These are phyloP conservation scores for Ennomos fuscantarius DNA, from an alignment of 2,888 invertebrate genomes.

Conservation along the genomic window DNA sequence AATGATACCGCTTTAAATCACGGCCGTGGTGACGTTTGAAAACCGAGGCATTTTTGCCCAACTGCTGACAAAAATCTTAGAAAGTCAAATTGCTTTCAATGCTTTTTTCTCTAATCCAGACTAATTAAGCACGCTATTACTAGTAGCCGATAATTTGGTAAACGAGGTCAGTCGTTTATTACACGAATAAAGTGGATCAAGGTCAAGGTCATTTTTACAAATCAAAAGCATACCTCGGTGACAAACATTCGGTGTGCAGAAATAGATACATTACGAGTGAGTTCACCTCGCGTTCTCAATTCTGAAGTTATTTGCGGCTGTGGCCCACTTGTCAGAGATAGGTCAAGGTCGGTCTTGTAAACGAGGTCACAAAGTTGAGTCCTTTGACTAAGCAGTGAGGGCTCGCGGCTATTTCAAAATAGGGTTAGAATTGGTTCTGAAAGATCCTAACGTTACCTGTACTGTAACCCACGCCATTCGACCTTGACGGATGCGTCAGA, in stretches of 20 bases:
- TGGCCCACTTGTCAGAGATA: constrained; percentile 72
- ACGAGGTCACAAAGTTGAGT: constrained; percentile 57
- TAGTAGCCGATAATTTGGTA: constrained; percentile 77
- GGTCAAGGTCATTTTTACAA: constrained; percentile 85
- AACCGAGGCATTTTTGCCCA: no score
- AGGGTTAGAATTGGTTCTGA: not conserved
- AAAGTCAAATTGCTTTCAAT: constrained; percentile 6
- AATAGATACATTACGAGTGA: constrained; percentile 68
- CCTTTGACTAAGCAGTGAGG: constrained; percentile 3
- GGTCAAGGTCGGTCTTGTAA: constrained; percentile 77
- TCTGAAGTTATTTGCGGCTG: constrained; percentile 73
- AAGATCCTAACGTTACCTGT: constrained; percentile 29
- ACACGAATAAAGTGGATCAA: constrained; percentile 81
- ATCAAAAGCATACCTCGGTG: constrained; percentile 76
- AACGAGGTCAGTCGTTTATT: constrained; percentile 83
- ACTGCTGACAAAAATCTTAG: not conserved
- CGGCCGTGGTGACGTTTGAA: no score
- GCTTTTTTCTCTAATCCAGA: constrained; percentile 40
- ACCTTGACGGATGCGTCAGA: constrained; percentile 67
- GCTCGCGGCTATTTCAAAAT: not conserved
- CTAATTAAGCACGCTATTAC: constrained; percentile 64
- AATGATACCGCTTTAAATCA: not conserved
- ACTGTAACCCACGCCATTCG: constrained; percentile 42
- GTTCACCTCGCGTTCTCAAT: constrained; percentile 73
- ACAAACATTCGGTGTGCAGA: constrained; percentile 72